These are phyloP conservation scores for Colaptes auratus DNA, from an alignment of 2,113 vertebrate species.

Conservation along the genomic window DNA sequence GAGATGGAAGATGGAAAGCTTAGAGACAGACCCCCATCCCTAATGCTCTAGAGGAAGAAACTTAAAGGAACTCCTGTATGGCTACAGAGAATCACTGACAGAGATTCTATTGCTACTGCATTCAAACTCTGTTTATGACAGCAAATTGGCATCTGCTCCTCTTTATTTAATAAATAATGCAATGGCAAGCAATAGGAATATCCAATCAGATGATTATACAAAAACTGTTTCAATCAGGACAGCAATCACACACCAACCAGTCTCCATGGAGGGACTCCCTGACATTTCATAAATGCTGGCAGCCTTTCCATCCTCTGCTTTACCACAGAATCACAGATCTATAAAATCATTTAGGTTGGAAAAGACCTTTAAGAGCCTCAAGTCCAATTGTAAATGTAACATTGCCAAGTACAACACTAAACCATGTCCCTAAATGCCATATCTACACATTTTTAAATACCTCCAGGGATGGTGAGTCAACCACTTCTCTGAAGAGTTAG, in stretches of 20 bases:
- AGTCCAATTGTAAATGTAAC: not conserved
- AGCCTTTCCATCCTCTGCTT: not conserved
- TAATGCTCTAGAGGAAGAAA: not conserved
- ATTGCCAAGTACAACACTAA: not conserved
- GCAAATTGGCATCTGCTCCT: slow-evolving; percentile 23
- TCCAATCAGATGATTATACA: slow-evolving; percentile 50
- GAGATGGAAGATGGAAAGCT: not conserved
- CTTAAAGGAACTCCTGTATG: not conserved
- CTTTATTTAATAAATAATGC: slow-evolving; percentile 64
- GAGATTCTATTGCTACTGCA: not conserved
- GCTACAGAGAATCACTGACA: not conserved
- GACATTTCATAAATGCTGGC: not conserved
- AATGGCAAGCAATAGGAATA: slow-evolving; percentile 55
- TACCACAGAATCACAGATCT: not conserved
- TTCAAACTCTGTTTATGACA: slow-evolving; percentile 7
- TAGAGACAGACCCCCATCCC: not conserved
- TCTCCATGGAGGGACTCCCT: not conserved
- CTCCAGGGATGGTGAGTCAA: not conserved
- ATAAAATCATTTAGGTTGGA: not conserved
- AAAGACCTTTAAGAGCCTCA: not conserved
- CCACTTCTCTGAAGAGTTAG: not conserved
- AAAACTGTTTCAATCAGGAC: slow-evolving; percentile 57
- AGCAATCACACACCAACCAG: not conserved
- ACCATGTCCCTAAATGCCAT: not conserved
- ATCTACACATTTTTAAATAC: not conserved